Conservation (phyloP, 2,888 invertebrate genomes). For the Synergus itoensis region DNA sequence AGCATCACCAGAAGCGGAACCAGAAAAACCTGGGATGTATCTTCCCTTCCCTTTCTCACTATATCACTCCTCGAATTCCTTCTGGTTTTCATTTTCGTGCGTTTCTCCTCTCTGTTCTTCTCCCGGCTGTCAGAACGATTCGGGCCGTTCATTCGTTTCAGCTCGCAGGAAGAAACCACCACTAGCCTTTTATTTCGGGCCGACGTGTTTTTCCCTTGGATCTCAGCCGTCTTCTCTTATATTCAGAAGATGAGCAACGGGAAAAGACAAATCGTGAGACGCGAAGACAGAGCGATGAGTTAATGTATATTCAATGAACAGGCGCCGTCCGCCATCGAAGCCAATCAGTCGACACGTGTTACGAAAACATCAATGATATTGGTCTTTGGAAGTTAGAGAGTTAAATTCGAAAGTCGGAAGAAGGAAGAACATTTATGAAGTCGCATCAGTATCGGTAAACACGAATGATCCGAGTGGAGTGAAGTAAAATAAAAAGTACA, state of each 20-base stretch:
- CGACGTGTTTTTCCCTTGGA: constrained; percentile 54
- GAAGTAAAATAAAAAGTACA: constrained; percentile 21
- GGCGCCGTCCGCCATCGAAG: neutral
- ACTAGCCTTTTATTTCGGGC: constrained; percentile 55
- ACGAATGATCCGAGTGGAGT: neutral
- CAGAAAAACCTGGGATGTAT: constrained; percentile 33
- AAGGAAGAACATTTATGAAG: constrained; percentile 6
- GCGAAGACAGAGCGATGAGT: constrained; percentile 35
- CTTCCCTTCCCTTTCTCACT: constrained; percentile 17
- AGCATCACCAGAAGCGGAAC: constrained; percentile 43
- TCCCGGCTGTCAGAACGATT: constrained; percentile 63
- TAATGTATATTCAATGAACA: constrained; percentile 22
- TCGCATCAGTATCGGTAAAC: neutral
- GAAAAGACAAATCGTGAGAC: constrained; percentile 22
- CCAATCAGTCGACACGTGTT: neutral
- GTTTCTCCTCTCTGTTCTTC: constrained; percentile 52
- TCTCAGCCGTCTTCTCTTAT: constrained; percentile 16
- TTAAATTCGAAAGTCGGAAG: neutral
- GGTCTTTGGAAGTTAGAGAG: neutral
- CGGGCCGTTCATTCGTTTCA: constrained; percentile 64
- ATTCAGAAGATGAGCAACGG: constrained; percentile 24
- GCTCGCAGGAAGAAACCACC: constrained; percentile 49
- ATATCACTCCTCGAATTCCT: constrained; percentile 44
- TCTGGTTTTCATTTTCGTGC: constrained; percentile 63
- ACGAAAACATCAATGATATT: constrained; percentile 2